Evolutionary conservation across 2,888 invertebrate species (phyloP).

Genomic region (Ferdinandea cuprea): DNA sequence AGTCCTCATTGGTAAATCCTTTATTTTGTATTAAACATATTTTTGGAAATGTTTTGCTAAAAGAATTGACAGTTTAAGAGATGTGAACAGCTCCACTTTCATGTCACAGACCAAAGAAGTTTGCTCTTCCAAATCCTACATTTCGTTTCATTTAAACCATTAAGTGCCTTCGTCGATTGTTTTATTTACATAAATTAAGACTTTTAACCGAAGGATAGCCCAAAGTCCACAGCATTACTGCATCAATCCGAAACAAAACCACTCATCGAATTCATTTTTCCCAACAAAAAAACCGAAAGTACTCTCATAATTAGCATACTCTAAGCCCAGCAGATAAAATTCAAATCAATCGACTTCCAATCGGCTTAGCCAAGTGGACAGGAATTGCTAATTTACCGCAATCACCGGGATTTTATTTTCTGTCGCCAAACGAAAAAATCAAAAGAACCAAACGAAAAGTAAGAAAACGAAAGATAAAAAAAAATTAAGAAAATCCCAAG

Average conservation of each 20-base stretch:
- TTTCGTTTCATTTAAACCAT: not conserved
- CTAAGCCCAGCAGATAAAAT: slow-evolving; percentile 47
- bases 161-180: not conserved
- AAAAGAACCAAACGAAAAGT: slow-evolving; percentile 26
- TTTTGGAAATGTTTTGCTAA: too few relatives aligned
- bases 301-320: slow-evolving; percentile 66
- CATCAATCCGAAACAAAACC: slow-evolving; percentile 19
- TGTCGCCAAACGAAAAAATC: slow-evolving; percentile 1
- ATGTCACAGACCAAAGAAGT: too few relatives aligned
- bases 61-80: too few relatives aligned
- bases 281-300: slow-evolving; percentile 42
- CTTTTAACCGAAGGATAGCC: not conserved
- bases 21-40: too few relatives aligned
- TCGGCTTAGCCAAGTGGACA: slow-evolving; percentile 72
- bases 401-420: slow-evolving; percentile 63
- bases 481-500: slow-evolving; percentile 40
- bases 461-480: slow-evolving; percentile 7
- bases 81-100: too few relatives aligned
- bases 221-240: not conserved
- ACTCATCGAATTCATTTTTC: slow-evolving; percentile 38
- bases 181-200: slow-evolving; percentile 15
- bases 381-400: slow-evolving; percentile 66
- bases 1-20: too few relatives aligned
- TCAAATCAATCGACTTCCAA: slow-evolving; percentile 73
- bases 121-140: too few relatives aligned